Conservation (phyloP, 2,113 vertebrate species). For the Alosa alosa region DNA sequence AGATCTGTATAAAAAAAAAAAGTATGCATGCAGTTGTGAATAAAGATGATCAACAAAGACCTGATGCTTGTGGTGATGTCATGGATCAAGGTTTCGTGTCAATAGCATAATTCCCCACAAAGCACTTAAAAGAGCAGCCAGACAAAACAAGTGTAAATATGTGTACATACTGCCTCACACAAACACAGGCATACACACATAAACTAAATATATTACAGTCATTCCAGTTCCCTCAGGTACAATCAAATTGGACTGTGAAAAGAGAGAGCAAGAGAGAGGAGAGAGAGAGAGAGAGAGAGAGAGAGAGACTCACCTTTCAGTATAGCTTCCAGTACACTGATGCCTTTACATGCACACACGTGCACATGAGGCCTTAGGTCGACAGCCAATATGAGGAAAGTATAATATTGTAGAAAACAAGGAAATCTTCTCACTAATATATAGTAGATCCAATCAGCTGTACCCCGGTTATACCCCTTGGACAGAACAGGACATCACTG, state of each 20-base stretch:
- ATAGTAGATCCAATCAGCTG: not conserved
- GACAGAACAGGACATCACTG: not conserved
- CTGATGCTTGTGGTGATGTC: not conserved
- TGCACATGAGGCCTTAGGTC: not conserved
- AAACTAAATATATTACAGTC: not conserved
- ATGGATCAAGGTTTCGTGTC: not conserved
- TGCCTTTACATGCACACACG: not conserved
- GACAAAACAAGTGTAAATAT: not conserved
- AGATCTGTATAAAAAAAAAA: not conserved
- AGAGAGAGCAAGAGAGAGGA: not conserved
- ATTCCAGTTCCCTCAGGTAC: too few species aligned
- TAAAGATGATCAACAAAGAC: not conserved
- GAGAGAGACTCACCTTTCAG: not conserved
- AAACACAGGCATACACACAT: slow-evolving; percentile 25
- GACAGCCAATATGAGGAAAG: not conserved
- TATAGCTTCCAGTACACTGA: not conserved
- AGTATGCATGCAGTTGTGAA: not conserved
- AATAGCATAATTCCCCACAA: not conserved
- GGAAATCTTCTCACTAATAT: not conserved
- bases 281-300: not conserved
- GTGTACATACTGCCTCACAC: not conserved
- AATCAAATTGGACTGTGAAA: too few species aligned
- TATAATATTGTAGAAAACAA: not conserved
- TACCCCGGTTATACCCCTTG: not conserved
- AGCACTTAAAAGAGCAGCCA: not conserved